Conservation (phyloP, 1,140 invertebrate genomes). For the Drosophila sechellia region DNA sequence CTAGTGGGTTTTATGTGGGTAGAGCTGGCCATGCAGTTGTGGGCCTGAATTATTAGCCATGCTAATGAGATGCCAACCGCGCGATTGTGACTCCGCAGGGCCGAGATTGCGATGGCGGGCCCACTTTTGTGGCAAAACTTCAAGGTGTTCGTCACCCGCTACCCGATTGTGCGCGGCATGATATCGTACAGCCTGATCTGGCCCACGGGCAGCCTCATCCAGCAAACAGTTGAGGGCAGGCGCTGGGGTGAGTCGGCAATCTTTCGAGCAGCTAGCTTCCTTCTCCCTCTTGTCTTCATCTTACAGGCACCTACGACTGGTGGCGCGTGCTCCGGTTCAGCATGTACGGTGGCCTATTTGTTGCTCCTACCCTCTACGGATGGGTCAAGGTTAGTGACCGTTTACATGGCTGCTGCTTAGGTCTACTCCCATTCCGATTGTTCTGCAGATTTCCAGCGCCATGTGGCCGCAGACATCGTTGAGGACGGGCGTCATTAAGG, state of each 20-base stretch:
- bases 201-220: conserved; percentile 88
- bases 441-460: conserved; percentile 83
- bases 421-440: background rate
- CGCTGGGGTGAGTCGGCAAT: conserved; percentile 66
- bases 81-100: conserved; percentile 23
- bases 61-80: conserved; percentile 19
- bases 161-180: conserved; percentile 88
- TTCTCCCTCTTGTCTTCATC: background rate
- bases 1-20: background rate
- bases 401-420: too few relatives aligned
- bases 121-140: conserved; percentile 61
- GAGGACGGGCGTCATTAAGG: conserved; percentile 88
- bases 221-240: conserved; percentile 86
- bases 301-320: conserved; percentile 85
- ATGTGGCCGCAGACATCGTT: conserved; percentile 88
- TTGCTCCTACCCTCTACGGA: conserved; percentile 89
- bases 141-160: conserved; percentile 67
- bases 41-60: conserved; percentile 17
- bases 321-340: conserved; percentile 87
- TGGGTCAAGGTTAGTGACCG: conserved; percentile 87
- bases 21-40: conserved; percentile 13
- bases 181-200: conserved; percentile 90
- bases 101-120: conserved; percentile 46
- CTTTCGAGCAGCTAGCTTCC: background rate
- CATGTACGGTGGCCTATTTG: conserved; percentile 90